These are phyloP conservation scores for Mesocricetus auratus DNA, from an alignment of 2,113 vertebrate species.

Conservation along the genomic window DNA sequence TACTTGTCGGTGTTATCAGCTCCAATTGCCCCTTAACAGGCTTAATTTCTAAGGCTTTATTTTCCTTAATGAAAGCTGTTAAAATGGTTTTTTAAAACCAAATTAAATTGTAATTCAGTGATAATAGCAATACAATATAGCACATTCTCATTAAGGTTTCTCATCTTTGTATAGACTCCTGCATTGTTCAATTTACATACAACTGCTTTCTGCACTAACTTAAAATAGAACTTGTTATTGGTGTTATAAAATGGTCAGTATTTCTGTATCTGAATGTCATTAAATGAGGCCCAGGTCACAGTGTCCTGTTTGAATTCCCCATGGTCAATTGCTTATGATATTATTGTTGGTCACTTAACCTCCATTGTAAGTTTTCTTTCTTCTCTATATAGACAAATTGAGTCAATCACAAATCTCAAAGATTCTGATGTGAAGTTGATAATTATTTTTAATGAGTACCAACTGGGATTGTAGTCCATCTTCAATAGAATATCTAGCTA, in stretches of 20 bases:
- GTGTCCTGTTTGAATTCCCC: slow-evolving; percentile 42
- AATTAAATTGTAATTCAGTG: slow-evolving; percentile 71
- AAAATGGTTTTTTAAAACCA: slow-evolving; percentile 69
- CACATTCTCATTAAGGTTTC: slow-evolving; percentile 67
- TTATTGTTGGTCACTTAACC: slow-evolving; percentile 15
- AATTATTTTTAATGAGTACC: background rate
- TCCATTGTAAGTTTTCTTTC: background rate
- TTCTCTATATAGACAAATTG: background rate
- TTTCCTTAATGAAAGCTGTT: slow-evolving; percentile 67
- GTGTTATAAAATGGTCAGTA: slow-evolving; percentile 31
- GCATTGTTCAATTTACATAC: slow-evolving; percentile 64
- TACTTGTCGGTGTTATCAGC: slow-evolving; percentile 45
- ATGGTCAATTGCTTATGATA: background rate
- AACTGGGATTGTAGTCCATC: background rate
- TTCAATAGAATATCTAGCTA: background rate
- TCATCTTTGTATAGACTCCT: slow-evolving; percentile 59
- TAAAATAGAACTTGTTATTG: slow-evolving; percentile 53
- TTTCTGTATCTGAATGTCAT: slow-evolving; percentile 35
- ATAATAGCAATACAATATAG: slow-evolving; percentile 55
- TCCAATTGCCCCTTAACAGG: slow-evolving; percentile 59
- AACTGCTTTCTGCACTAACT: slow-evolving; percentile 22
- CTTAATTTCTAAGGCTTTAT: slow-evolving; percentile 65
- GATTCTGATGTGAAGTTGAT: background rate
- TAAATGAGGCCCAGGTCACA: slow-evolving; percentile 26
- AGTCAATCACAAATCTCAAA: background rate